A percentile compares a stretch with the other conserved stretches of the same genome.
These are phyloP conservation scores for Halocynthia aurantium DNA, from an alignment of 23 tunicate genomes.

Conservation along the genomic window DNA sequence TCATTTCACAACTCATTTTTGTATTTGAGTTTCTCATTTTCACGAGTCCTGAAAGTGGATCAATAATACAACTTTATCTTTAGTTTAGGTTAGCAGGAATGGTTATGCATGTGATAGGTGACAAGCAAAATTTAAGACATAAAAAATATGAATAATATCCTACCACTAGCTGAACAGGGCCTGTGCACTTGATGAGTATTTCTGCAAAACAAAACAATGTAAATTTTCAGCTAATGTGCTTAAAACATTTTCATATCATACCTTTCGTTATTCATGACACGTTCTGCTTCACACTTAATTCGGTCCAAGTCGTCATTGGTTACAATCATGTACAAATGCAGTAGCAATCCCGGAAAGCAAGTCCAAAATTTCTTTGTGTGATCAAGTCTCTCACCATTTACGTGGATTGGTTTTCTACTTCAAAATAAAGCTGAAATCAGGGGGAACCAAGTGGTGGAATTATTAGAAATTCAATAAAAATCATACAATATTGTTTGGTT, in stretches of 20 bases:
- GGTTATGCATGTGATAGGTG: no score
- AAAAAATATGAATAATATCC: no score
- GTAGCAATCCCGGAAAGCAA: constrained; percentile 34
- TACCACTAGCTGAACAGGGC: no score
- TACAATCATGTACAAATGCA: constrained; percentile 1
- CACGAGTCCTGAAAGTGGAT: no score
- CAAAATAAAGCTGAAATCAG: background rate
- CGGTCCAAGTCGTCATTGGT: constrained; percentile 19
- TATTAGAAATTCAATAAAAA: background rate
- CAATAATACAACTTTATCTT: no score
- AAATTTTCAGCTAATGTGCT: background rate
- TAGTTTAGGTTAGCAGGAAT: no score
- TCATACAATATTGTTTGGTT: constrained; percentile 20
- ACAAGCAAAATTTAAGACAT: no score
- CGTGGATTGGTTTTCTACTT: background rate
- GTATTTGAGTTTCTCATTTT: no score
- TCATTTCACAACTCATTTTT: no score
- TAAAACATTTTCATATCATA: background rate
- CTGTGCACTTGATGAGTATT: background rate
- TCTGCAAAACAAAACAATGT: background rate
- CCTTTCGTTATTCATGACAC: background rate
- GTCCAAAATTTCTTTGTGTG: constrained; percentile 8
- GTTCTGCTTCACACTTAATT: background rate
- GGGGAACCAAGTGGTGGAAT: background rate
- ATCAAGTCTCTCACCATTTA: background rate